Evolutionary conservation across 2,797 vertebrate genomes (phyloP).

Genomic region (Perodicticus potto): DNA sequence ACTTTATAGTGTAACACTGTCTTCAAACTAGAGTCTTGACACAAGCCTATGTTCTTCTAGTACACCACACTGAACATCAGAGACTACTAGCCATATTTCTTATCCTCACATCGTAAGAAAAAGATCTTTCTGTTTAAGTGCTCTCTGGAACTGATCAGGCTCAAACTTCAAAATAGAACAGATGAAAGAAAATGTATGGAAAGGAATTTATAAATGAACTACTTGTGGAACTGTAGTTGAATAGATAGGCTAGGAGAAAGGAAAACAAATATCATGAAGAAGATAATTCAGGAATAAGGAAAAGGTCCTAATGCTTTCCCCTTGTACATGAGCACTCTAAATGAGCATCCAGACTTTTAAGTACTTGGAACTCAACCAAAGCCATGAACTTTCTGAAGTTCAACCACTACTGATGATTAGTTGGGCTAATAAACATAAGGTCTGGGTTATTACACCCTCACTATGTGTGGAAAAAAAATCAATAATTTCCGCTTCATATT

Average conservation of each 20-base stretch:
- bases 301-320: background rate
- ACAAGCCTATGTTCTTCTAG: background rate
- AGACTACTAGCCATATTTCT: background rate
- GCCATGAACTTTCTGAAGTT: constrained; percentile 55
- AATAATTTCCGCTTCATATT: constrained; percentile 68
- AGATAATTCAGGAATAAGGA: background rate
- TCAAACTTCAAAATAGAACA: constrained; percentile 9
- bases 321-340: background rate
- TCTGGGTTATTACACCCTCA: constrained; percentile 53
- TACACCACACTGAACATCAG: background rate
- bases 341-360: background rate
- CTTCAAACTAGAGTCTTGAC: background rate
- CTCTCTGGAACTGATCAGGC: background rate
- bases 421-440: constrained; percentile 72
- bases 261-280: background rate
- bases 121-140: background rate
- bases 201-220: constrained; percentile 48
- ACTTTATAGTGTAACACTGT: background rate
- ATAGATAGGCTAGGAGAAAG: background rate
- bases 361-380: constrained; percentile 46
- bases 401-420: constrained; percentile 70
- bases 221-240: background rate
- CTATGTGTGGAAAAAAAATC: constrained; percentile 59
- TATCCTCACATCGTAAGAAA: background rate
- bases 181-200: background rate